Base-by-base conservation (phyloP, 1,140 invertebrate genomes). In the Panulirus ornatus region DNA sequence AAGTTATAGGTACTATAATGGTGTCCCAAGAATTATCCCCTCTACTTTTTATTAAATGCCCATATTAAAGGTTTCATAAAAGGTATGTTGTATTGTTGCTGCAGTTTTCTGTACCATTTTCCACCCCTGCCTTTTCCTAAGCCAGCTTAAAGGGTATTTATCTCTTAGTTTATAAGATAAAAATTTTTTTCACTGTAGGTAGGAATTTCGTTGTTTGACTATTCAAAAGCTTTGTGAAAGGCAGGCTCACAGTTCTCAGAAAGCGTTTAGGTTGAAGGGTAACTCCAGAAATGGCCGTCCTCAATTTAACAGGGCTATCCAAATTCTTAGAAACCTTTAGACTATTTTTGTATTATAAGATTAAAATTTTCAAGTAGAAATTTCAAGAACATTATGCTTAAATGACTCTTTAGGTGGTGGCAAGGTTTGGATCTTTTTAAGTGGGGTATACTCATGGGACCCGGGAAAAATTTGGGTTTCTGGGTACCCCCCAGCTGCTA, bases 51-150 rank as follows among this genome's bases (percentile, higher is more conserved):
- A 88, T 88, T 88, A 58, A 88, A 79, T 88, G 85, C 79, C 73
- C 78, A 78, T 78, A 78, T 88, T 88, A 75, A 88, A 78, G 85
- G 85, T 88, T 88, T 88, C 70, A 73, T 66, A 36, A 78, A 73
- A 79, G 58, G 73, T 79, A 40, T 79, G 73, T 79, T 70, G 70
- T 87, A 87, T 87, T 87, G 85, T 79, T 88, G 85, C 85, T 88
- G 73, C 75, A 70, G 85, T 88, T 88, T 88, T 88, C 73, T 88
- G 85, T 88, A 78, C 54, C 85, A 88, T 79, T 78, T 79, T 79
- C 85, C 85, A 85, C 85, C 75, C 81, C 85, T 88, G 85, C 85
- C 85, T 88, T 88, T 88, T 88, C 85, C 85, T 78, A 88, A 88
- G 85, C 85, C 75, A 78, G 85, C 85, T 88, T 88, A 73, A 88